Percentiles rank a stretch among this genome's conserved stretches.
These are phyloP conservation scores for Dugesia japonica DNA, from an alignment of 2,888 invertebrate genomes.

Conservation along the genomic window DNA sequence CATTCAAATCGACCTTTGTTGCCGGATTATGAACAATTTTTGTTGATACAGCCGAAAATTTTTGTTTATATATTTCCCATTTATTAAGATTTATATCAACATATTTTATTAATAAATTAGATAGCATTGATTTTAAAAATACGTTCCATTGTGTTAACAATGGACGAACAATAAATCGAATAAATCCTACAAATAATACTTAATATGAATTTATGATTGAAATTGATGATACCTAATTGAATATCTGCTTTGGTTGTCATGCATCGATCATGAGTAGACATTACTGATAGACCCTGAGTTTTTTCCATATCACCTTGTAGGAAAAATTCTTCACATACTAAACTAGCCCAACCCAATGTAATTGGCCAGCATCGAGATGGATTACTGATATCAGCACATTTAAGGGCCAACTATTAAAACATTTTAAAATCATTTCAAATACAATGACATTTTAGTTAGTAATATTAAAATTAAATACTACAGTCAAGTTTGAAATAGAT, in stretches of 20 bases:
- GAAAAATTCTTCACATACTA: slow-evolving; percentile 11
- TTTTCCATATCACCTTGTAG: slow-evolving; percentile 5
- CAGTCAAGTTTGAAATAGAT: too few species aligned
- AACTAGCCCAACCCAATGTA: not conserved
- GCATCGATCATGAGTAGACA: not conserved
- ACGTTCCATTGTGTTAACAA: not conserved
- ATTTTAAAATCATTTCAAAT: not conserved
- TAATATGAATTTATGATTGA: too few species aligned
- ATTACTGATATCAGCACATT: not conserved
- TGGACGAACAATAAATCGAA: not conserved
- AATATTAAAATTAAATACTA: too few species aligned
- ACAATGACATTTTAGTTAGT: too few species aligned
- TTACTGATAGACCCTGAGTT: not conserved
- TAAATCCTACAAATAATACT: not conserved
- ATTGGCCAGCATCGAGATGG: not conserved
- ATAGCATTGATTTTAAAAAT: not conserved
- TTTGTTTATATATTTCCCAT: slow-evolving; percentile 5
- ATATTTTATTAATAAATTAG: not conserved
- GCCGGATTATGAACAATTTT: not conserved
- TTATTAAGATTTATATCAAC: not conserved
- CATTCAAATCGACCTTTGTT: not conserved
- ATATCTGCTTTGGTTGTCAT: not conserved
- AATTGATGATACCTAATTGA: not conserved
- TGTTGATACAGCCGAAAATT: not conserved
- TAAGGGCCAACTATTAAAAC: not conserved